Conservation (phyloP, 2,888 invertebrate genomes). For the Mayetiola destructor region DNA sequence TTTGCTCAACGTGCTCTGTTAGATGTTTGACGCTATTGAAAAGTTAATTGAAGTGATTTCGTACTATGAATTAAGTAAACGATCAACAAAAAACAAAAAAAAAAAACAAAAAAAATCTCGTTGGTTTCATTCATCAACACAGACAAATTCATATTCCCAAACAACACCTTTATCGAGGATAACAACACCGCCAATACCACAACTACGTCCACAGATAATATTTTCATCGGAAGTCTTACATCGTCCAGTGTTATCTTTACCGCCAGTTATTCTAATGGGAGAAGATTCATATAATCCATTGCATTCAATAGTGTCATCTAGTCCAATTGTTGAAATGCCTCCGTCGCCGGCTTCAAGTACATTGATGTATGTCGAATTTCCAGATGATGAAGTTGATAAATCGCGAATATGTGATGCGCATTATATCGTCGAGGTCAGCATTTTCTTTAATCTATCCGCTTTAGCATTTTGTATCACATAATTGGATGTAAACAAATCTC, state of each 20-base stretch:
- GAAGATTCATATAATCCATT: conserved; percentile 36
- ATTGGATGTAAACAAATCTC: too few species aligned
- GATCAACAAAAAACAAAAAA: neutral
- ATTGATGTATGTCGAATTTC: conserved; percentile 71
- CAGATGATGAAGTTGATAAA: conserved; percentile 63
- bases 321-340: conserved; percentile 43
- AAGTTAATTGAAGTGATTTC: too few species aligned
- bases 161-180: too few species aligned
- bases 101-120: neutral
- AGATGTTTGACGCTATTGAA: too few species aligned
- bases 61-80: too few species aligned
- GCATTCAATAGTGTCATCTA: conserved; percentile 34
- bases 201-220: conserved; percentile 19
- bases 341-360: conserved; percentile 41
- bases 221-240: conserved; percentile 25
- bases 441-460: conserved; percentile 16
- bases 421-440: conserved; percentile 33
- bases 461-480: conserved; percentile 14
- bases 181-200: conserved; percentile 21
- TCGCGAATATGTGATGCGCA: conserved; percentile 1
- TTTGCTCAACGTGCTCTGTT: too few species aligned
- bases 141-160: neutral
- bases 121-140: neutral
- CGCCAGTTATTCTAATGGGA: conserved; percentile 41
- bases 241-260: conserved; percentile 36